Evolutionary conservation across 2,113 vertebrate genomes (phyloP), one percentile per base, ranked within the genome.

Genomic region (Propithecus coquereli): DNA sequence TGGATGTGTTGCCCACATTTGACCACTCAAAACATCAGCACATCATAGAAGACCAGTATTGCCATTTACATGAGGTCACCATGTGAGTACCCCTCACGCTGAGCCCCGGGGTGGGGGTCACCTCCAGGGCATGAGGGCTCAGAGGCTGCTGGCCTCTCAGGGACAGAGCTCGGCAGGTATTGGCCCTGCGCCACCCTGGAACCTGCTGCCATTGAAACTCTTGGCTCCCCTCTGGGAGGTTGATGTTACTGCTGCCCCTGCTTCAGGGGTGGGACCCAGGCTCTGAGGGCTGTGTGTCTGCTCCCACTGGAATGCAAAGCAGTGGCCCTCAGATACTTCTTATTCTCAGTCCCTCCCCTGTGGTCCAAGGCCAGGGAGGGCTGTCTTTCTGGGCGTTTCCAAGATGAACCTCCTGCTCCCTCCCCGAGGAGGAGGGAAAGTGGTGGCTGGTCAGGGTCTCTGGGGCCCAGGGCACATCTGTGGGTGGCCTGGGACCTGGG

Each of bases 21-120:
- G 97, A 99, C 96, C 97, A 98, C 87, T 97, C 94, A 52, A 99
- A 99, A 92, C 98, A 98, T 11, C 66, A 90, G 0, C 98, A 98
- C 0, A 98, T 99, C 61, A 99, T 99, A 92, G 97, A 99, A 87
- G 98, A 99, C 96, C 98, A 98, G 20, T 98, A 98, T 73, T 99
- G 98, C 94, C 98, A 98, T 63, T 90, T 99, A 34, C 99, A 99
- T 96, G 98, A 99, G 57, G 97, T 98, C 45, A 93, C 96, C 0
- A 98, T 99, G 98, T 99, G 98, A 82, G 99, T 98, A 11, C 94
- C 94, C 57, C 25, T 74, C 10, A 65, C 16, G 10, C 54, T 2
- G 52, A 34, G 18, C 65, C 34, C 22, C 1, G 59, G 6, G 45
- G 34, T 13, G 61, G 3, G 18, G 47, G 59, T 34, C 3, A 8